Evolutionary conservation across 2,888 invertebrate species (phyloP), one percentile per base, ranked within the genome.

Genomic region (Dasypolia templi): DNA sequence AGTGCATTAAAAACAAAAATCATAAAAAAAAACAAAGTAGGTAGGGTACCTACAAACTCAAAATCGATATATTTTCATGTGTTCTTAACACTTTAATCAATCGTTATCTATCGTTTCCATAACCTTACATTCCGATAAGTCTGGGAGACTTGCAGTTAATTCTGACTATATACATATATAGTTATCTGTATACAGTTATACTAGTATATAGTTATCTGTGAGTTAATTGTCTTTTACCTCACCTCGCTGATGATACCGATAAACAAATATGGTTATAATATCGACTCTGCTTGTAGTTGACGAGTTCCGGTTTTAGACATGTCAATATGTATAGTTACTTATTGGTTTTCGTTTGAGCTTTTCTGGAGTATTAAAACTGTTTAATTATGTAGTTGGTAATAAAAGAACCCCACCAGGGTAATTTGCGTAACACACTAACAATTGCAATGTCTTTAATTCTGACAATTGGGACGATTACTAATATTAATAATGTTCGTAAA

Each of bases 161-260:
- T n/a, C n/a, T n/a, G n/a, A n/a, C n/a, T n/a, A n/a, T n/a, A n/a
- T n/a, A n/a, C n/a, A n/a, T n/a, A n/a, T n/a, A n/a, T n/a, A n/a
- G n/a, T n/a, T n/a, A n/a, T n/a, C n/a, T n/a, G n/a, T n/a, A n/a
- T n/a, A n/a, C n/a, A n/a, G n/a, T n/a, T n/a, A n/a, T n/a, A n/a
- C n/a, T n/a, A n/a, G n/a, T n/a, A n/a, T n/a, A n/a, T n/a, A n/a
- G n/a, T n/a, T n/a, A n/a, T n/a, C n/a, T n/a, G n/a, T n/a, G n/a
- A n/a, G n/a, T n/a, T n/a, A 75, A 72, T 81, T 62, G 56, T 58
- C n/a, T 9, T 77, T 81, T 76, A 81, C 76, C 82, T 76, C 77
- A 84, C 44, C 19, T 51, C 26, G 6, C 61, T 75, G 65, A 81
- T 84, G 85, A 62, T 77, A 62, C n/a, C 55, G 5, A 84, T 81